phyloP scores from a whole-genome alignment of 2,888 invertebrate genomes.

The Teinopalpus imperialis region DNA sequence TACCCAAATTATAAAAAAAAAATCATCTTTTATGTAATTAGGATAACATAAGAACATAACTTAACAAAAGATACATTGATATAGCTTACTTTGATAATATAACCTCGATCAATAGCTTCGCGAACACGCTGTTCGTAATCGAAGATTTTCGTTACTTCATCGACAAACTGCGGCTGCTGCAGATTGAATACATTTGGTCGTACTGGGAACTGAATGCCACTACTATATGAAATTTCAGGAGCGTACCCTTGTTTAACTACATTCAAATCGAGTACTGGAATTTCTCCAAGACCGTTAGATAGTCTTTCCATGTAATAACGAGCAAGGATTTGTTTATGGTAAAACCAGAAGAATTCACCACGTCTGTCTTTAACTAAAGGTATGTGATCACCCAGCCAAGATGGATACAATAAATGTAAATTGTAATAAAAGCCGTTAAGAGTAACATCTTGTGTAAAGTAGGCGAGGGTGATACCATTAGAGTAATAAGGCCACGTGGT shows the following conservation, averaged over 20 bases:
- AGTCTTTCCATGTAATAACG: slow-evolving; percentile 90
- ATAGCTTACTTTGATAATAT: slow-evolving; percentile 61
- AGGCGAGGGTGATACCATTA: slow-evolving; percentile 82
- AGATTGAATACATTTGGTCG: slow-evolving; percentile 82
- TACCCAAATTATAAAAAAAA: too few species aligned
- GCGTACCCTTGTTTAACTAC: slow-evolving; percentile 83
- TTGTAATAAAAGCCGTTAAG: slow-evolving; percentile 86
- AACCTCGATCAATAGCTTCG: slow-evolving; percentile 83
- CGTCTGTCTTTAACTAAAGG: slow-evolving; percentile 80
- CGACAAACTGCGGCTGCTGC: slow-evolving; percentile 63
- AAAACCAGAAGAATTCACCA: slow-evolving; percentile 84
- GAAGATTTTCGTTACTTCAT: slow-evolving; percentile 65
- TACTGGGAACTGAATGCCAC: slow-evolving; percentile 84
- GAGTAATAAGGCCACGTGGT: slow-evolving; percentile 78
- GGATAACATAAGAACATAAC: too few species aligned
- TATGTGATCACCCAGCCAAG: slow-evolving; percentile 82
- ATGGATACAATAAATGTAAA: slow-evolving; percentile 82
- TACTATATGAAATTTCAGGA: slow-evolving; percentile 83
- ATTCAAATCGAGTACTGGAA: slow-evolving; percentile 80
- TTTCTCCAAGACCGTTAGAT: slow-evolving; percentile 85
- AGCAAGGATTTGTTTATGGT: slow-evolving; percentile 85
- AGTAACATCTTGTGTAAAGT: slow-evolving; percentile 88
- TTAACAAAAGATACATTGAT: too few species aligned
- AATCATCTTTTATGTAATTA: too few species aligned
- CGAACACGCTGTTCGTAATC: slow-evolving; percentile 80